Conservation (phyloP, 2,888 invertebrate species). For the Sepiola atlantica region DNA sequence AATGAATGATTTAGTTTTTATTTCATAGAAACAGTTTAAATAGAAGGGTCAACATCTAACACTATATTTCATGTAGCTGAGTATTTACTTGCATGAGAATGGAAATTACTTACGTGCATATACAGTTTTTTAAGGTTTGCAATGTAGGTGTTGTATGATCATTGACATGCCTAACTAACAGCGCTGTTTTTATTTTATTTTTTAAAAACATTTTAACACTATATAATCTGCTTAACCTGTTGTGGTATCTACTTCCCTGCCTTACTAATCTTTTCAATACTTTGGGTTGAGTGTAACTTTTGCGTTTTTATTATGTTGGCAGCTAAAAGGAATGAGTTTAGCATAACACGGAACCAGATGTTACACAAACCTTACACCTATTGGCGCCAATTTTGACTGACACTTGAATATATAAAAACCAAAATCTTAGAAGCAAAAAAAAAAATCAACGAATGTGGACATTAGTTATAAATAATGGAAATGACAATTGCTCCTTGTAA, state of each 20-base stretch:
- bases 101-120: not conserved
- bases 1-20: not conserved
- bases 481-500: too few relatives aligned
- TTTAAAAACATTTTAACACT: not conserved
- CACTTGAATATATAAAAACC: too few relatives aligned
- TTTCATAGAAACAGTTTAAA: not conserved
- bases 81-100: not conserved
- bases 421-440: too few relatives aligned
- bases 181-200: not conserved
- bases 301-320: too few relatives aligned
- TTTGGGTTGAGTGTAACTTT: not conserved
- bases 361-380: too few relatives aligned
- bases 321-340: too few relatives aligned
- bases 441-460: too few relatives aligned
- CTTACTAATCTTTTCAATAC: not conserved
- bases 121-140: not conserved
- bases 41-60: not conserved
- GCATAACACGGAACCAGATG: too few relatives aligned
- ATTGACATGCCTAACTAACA: not conserved
- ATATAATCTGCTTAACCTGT: not conserved
- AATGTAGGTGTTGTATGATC: not conserved
- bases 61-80: not conserved
- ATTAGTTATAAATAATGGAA: too few relatives aligned
- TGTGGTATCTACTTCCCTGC: not conserved
- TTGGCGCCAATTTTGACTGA: too few relatives aligned